Conservation (phyloP, 2,888 invertebrate genomes). For the Stenchaetothrips biformis region DNA sequence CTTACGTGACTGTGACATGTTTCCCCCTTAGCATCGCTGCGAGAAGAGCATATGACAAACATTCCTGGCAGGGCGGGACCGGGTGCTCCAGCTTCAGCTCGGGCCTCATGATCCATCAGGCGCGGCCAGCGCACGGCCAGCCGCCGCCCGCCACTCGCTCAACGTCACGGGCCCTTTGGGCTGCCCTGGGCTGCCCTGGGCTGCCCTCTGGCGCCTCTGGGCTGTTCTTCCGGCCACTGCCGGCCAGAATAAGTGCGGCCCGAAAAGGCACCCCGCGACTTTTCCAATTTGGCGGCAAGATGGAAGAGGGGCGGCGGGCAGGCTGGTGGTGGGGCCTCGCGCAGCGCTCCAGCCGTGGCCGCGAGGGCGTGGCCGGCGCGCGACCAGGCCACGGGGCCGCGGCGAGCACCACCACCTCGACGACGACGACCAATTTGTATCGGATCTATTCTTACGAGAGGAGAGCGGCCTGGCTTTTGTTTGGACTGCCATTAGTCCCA, state of each 20-base stretch:
- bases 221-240: no score
- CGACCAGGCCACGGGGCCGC: not conserved
- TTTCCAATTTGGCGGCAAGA: no score
- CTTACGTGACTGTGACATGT: no score
- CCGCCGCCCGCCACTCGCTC: not conserved
- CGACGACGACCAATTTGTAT: not conserved
- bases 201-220: no score
- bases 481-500: conserved; percentile 2
- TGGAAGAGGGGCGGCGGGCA: no score
- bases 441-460: not conserved
- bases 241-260: no score
- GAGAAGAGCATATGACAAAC: not conserved
- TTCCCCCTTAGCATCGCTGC: not conserved
- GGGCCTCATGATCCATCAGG: not conserved
- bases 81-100: not conserved
- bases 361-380: conserved; percentile 37
- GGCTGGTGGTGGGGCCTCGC: no score
- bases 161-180: not conserved
- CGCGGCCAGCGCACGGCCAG: not conserved
- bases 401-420: not conserved
- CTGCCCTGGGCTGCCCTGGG: not conserved
- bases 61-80: not conserved
- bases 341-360: conserved; percentile 42
- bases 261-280: no score
- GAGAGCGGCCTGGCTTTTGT: conserved; percentile 1